These are phyloP conservation scores for Drosophila limbata DNA, from an alignment of 2,888 invertebrate species.

Conservation along the genomic window DNA sequence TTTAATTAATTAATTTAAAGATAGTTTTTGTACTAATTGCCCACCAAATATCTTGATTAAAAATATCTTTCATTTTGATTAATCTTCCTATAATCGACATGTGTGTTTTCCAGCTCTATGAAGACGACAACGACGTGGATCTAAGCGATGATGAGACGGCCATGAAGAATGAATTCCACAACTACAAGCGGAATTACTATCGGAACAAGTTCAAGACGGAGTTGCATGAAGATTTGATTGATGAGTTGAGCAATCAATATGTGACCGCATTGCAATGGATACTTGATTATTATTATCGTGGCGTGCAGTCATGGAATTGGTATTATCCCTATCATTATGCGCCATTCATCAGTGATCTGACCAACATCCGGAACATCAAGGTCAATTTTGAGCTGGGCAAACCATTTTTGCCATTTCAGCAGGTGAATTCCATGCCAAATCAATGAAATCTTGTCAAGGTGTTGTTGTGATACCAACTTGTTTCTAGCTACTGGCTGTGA, in stretches of 20 bases:
- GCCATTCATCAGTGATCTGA: constrained; percentile 97
- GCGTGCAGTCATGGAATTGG: constrained; percentile 99
- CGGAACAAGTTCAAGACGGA: constrained; percentile 91
- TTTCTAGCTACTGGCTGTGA: constrained; percentile 91
- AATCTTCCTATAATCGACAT: background rate
- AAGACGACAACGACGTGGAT: constrained; percentile 82
- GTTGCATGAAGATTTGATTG: constrained; percentile 36
- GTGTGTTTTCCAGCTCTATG: constrained; percentile 53
- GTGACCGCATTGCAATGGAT: constrained; percentile 98
- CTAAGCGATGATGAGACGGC: constrained; percentile 86
- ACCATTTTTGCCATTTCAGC: constrained; percentile 97
- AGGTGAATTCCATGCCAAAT: constrained; percentile 86
- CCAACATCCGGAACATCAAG: constrained; percentile 90
- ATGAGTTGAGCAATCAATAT: constrained; percentile 86
- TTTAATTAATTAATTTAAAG: no score
- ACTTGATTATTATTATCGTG: constrained; percentile 97
- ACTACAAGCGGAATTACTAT: constrained; percentile 96
- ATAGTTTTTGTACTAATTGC: no score
- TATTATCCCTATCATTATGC: constrained; percentile 99
- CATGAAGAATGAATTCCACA: constrained; percentile 90
- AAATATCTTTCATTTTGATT: background rate
- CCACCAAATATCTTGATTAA: background rate
- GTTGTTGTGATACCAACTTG: constrained; percentile 7
- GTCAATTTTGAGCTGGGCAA: constrained; percentile 93
- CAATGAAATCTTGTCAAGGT: constrained; percentile 6